phyloP scores from a whole-genome alignment of 2,113 vertebrate species.

The Thinocorus orbignyianus region DNA sequence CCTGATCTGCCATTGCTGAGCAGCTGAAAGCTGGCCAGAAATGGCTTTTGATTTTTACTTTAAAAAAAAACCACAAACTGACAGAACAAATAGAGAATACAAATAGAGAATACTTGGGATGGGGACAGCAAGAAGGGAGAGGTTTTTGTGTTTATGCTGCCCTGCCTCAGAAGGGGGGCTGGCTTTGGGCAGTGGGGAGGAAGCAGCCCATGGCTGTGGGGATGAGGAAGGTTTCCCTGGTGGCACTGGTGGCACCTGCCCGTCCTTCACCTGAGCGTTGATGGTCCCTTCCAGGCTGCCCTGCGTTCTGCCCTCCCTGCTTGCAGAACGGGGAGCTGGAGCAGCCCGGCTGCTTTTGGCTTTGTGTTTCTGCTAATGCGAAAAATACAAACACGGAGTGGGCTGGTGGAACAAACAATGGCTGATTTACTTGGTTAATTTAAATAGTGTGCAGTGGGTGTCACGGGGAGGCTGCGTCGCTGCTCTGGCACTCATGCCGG shows the following conservation, averaged over 20 bases:
- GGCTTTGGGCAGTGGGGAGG: not conserved
- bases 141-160: not conserved
- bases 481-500: not conserved
- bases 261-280: not conserved
- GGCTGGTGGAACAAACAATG: not conserved
- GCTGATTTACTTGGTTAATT: not conserved
- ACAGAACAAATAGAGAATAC: not conserved
- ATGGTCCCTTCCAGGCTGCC: not conserved
- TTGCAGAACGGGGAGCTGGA: not conserved
- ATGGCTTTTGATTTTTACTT: not conserved
- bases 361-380: not conserved
- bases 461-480: not conserved
- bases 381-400: not conserved
- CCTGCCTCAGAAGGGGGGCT: not conserved
- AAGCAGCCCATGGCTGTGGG: not conserved
- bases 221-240: not conserved
- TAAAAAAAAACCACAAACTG: not conserved
- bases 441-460: not conserved
- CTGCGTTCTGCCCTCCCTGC: not conserved
- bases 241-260: not conserved
- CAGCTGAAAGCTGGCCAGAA: not conserved
- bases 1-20: not conserved
- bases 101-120: too few species aligned
- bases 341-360: not conserved
- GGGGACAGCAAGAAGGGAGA: not conserved